These are phyloP conservation scores for Drosophila pallidifrons DNA, from an alignment of 1,140 invertebrate genomes.

Conservation along the genomic window DNA sequence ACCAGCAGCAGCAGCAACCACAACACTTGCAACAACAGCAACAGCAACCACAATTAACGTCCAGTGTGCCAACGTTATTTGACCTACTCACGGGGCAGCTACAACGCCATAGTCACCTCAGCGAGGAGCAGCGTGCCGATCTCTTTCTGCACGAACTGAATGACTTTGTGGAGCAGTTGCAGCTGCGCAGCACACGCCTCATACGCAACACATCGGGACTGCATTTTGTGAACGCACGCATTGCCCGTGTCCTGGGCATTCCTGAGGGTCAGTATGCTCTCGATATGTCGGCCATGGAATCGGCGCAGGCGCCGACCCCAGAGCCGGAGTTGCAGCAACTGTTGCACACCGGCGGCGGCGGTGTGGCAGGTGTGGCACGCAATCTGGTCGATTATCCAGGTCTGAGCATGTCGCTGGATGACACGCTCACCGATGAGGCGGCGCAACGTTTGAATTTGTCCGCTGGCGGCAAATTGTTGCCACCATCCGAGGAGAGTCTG, in stretches of 20 bases:
- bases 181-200: constrained; percentile 75
- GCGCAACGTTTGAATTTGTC: constrained; percentile 81
- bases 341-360: constrained; percentile 13
- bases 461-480: constrained; percentile 75
- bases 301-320: constrained; percentile 61
- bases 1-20: neutral
- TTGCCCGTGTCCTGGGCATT: constrained; percentile 73
- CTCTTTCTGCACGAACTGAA: constrained; percentile 76
- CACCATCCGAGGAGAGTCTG: constrained; percentile 80
- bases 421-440: constrained; percentile 80
- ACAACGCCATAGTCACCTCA: constrained; percentile 65
- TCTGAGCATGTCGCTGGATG: constrained; percentile 78
- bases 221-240: constrained; percentile 73
- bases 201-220: constrained; percentile 80
- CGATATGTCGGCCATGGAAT: constrained; percentile 80
- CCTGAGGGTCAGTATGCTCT: constrained; percentile 82
- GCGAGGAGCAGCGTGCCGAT: constrained; percentile 81
- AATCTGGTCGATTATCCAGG: constrained; percentile 75
- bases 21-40: neutral
- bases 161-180: constrained; percentile 78
- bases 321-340: constrained; percentile 55
- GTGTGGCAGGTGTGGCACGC: constrained; percentile 25
- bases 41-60: neutral
- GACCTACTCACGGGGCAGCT: constrained; percentile 68
- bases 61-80: constrained; percentile 54